Evolutionary conservation across 23 tunicate genomes (phyloP).

Genomic region (Clavelina lepadiformis): DNA sequence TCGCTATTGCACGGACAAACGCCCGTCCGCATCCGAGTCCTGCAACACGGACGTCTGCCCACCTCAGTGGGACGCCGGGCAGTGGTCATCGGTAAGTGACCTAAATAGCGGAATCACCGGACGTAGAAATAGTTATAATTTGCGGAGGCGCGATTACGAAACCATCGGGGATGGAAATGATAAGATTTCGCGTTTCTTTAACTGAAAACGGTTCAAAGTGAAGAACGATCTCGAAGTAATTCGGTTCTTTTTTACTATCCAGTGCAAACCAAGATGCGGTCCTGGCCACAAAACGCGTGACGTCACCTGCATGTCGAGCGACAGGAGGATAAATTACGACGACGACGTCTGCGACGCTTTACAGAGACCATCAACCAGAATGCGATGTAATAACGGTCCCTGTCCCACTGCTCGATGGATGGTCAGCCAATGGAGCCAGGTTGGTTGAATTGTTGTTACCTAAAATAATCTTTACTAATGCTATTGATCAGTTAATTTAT

Average conservation of each 20-base stretch:
- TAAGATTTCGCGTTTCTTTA: no score
- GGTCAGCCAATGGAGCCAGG: conserved; percentile 59
- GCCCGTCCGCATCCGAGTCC: conserved; percentile 33
- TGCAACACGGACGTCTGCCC: conserved; percentile 83
- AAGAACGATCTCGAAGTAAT: not conserved
- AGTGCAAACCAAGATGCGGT: conserved; percentile 91
- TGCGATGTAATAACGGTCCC: conserved; percentile 57
- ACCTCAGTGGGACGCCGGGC: conserved; percentile 63
- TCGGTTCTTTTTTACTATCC: conserved; percentile 4
- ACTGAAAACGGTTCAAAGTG: no score
- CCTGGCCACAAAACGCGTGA: conserved; percentile 68
- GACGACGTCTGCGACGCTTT: conserved; percentile 40
- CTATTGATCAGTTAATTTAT: no score
- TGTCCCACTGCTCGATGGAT: conserved; percentile 88
- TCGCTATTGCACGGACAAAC: conserved; percentile 40
- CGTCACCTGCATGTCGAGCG: conserved; percentile 71
- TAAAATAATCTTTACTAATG: no score
- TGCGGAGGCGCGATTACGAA: no score
- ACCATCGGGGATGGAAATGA: no score
- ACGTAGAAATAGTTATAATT: no score
- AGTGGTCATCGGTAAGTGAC: conserved; percentile 79
- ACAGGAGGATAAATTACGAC: conserved; percentile 36
- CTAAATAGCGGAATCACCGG: no score
- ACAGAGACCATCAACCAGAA: conserved; percentile 57
- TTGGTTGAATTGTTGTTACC: conserved; percentile 20